Conservation (phyloP, 2,113 vertebrate genomes). For the Oceanodroma tethys region DNA sequence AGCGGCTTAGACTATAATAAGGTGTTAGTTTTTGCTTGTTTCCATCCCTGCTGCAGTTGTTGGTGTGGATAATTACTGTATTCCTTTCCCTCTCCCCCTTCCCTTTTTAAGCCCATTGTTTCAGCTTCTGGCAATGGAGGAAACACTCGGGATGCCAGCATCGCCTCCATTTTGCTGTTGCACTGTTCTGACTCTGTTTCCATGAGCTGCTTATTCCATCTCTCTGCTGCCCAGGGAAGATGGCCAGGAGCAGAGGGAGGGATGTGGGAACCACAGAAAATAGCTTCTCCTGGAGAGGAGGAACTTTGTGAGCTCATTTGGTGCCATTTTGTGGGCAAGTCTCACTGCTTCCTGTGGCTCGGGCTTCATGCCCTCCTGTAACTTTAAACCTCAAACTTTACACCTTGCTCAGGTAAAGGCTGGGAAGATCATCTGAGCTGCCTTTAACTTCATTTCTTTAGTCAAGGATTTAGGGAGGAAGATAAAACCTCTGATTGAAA, state of each 20-base stretch:
- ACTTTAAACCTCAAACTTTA: not conserved
- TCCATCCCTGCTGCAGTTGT: not conserved
- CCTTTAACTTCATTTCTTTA: not conserved
- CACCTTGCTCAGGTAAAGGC: not conserved
- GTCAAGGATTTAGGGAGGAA: not conserved
- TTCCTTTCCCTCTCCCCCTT: not conserved
- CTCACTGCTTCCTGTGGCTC: not conserved
- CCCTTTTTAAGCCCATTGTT: not conserved
- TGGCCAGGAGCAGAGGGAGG: not conserved
- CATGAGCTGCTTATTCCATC: not conserved
- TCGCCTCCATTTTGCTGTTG: not conserved
- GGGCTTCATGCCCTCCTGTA: rapidly evolving
- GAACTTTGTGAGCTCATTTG: not conserved
- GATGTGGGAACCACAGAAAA: not conserved
- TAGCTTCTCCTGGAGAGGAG: not conserved
- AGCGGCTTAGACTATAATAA: not conserved
- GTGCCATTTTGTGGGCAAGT: not conserved
- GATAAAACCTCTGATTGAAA: not conserved
- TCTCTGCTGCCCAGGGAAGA: not conserved
- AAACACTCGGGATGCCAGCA: rapidly evolving
- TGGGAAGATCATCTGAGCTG: not conserved
- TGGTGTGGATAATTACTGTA: not conserved
- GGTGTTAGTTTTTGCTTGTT: not conserved
- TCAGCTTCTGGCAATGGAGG: not conserved
- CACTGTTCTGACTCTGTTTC: not conserved